Evolutionary conservation across 2,888 invertebrate species (phyloP).

Genomic region (Rambutsinella grinnellia): DNA sequence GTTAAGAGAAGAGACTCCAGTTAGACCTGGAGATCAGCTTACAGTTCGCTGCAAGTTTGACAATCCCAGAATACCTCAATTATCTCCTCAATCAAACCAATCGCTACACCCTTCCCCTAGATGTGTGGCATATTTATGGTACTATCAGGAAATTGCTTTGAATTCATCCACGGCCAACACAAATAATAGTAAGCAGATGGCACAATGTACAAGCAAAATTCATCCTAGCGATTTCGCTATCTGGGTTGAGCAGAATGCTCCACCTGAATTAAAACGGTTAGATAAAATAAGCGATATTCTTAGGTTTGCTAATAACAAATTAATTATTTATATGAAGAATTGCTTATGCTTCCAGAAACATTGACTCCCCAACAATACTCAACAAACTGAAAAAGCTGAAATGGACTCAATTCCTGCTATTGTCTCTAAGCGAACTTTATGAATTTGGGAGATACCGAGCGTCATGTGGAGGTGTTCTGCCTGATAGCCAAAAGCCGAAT

Average conservation of each 20-base stretch:
- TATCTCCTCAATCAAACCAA: too few relatives aligned
- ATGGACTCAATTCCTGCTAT: constrained; percentile 32
- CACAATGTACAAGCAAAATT: constrained; percentile 33
- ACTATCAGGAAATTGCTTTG: constrained; percentile 16
- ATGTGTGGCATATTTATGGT: constrained; percentile 46
- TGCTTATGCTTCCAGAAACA: too few relatives aligned
- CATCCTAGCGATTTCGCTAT: constrained; percentile 34
- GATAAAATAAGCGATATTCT: too few relatives aligned
- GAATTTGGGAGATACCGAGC: constrained; percentile 37
- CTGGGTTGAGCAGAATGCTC: constrained; percentile 32
- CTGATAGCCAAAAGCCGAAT: neutral
- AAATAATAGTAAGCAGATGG: neutral
- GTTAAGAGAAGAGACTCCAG: constrained; percentile 28
- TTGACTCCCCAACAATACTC: constrained; percentile 3
- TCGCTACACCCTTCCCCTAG: neutral
- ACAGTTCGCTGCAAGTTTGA: constrained; percentile 47
- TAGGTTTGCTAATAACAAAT: neutral
- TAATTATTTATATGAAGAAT: neutral
- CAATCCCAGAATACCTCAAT: too few relatives aligned
- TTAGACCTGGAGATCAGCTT: constrained; percentile 39
- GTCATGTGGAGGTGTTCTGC: constrained; percentile 26
- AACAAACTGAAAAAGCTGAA: constrained; percentile 29
- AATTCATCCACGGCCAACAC: neutral
- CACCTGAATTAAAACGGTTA: constrained; percentile 21
- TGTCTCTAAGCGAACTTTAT: constrained; percentile 23